phyloP scores from a whole-genome alignment of 2,888 invertebrate genomes.

The Drosophila fungiperda region DNA sequence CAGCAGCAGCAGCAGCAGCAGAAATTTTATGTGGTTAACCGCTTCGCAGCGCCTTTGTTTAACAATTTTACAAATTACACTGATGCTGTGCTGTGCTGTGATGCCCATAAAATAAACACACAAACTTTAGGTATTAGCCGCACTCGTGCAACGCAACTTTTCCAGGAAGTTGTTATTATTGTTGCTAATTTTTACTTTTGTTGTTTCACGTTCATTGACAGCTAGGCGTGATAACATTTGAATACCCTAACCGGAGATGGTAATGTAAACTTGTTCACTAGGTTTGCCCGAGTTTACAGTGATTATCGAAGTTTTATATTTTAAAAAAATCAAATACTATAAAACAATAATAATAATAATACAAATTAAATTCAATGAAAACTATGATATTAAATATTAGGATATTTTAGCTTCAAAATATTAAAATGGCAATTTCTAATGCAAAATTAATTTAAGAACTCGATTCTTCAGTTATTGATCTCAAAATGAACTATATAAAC shows the following conservation, averaged over 20 bases:
- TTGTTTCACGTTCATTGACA: slow-evolving; percentile 57
- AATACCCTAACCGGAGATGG: slow-evolving; percentile 10
- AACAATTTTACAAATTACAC: slow-evolving; percentile 31
- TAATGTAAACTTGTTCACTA: slow-evolving; percentile 4
- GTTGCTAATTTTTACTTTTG: slow-evolving; percentile 32
- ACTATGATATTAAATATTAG: background rate
- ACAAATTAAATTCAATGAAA: background rate
- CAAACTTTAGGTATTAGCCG: slow-evolving; percentile 46
- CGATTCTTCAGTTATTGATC: background rate
- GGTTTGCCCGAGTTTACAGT: background rate
- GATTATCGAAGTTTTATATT: background rate
- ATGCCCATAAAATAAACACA: slow-evolving; percentile 41
- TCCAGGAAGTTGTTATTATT: slow-evolving; percentile 71
- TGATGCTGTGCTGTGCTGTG: slow-evolving; percentile 2
- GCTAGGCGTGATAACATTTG: slow-evolving; percentile 50
- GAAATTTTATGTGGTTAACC: slow-evolving; percentile 26
- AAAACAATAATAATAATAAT: background rate
- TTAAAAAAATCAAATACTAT: background rate
- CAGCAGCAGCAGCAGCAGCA: slow-evolving; percentile 3
- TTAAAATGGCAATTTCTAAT: background rate
- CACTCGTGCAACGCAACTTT: slow-evolving; percentile 57
- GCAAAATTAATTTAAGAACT: background rate
- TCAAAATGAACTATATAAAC: background rate
- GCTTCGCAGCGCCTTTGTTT: slow-evolving; percentile 36
- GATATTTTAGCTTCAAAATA: background rate